These are phyloP conservation scores for Halcyon badia DNA, from an alignment of 2,797 vertebrate species.

Conservation along the genomic window DNA sequence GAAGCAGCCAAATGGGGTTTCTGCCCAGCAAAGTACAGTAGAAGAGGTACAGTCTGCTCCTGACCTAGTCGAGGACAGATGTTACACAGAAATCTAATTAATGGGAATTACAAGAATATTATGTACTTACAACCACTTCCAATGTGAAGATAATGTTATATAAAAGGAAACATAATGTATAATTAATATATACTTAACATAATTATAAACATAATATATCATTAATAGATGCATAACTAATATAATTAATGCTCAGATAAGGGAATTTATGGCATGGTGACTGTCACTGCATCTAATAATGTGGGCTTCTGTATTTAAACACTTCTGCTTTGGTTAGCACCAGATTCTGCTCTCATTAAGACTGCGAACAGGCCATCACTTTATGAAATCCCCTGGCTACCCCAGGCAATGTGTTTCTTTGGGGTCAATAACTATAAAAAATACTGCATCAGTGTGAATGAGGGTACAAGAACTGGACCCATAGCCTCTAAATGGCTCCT, in stretches of 20 bases:
- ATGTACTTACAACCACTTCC: not conserved
- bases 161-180: not conserved
- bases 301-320: not conserved
- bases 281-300: not conserved
- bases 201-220: not conserved
- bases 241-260: not conserved
- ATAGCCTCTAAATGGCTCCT: not conserved
- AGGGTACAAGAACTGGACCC: not conserved
- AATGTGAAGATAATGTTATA: not conserved
- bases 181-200: not conserved
- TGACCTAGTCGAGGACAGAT: not conserved
- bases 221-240: not conserved
- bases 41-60: not conserved
- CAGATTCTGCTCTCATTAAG: not conserved
- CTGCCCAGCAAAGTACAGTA: not conserved
- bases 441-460: not conserved
- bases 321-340: not conserved
- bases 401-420: not conserved
- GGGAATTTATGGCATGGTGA: not conserved
- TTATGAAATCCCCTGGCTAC: not conserved
- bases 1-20: not conserved
- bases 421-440: not conserved
- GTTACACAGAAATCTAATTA: not conserved
- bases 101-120: not conserved
- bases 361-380: not conserved